Base-by-base conservation (phyloP, 2,113 vertebrate species). In the Anser brachyrhynchus region DNA sequence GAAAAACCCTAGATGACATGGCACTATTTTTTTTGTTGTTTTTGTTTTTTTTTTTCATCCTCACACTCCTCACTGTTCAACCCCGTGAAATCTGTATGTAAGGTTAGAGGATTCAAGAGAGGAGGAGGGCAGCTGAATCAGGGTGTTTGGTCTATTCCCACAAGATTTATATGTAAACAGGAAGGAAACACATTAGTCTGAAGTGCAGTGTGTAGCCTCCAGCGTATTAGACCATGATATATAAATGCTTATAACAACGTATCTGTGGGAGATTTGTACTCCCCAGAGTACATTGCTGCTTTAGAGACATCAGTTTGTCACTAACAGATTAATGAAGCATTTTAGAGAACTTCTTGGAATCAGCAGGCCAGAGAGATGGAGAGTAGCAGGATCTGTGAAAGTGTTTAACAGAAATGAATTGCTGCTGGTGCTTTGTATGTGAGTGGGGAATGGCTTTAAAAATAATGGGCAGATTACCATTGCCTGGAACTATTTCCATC, bases 311-410 rank as follows among this genome's bases (percentile, higher is more conserved):
- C 51, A 20, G 77, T 94, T 94, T 97, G 76, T 94, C 77, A 66
- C 76, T 77, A 84, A 51, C 28, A 93, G 75, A 91, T 87, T 95
- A 97, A 96, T 70, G 93, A 92, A 62, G 65, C 78, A 2, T 87
- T 94, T 52, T 62, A 62, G 71, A 80, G 89, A 93, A 84, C 73
- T 93, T 91, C 70, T 75, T 67, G 31, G 73, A 80, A 87, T 80
- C 62, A 75, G 85, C 89, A 90, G 84, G 69, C 76, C 77, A 61
- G 66, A 85, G 87, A 87, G 95, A 69, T 12, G 4, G 25, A 81
- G 69, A 69, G 64, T 73, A 84, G 87, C 85, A 92, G 91, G 25
- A 37, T 89, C 84, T 71, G 66, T 87, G 90, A 52, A 61, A 66
- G 37, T 66, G 70, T 90, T 97, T 59, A 85, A 78, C 37, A 77